Conservation (phyloP, 2,113 vertebrate genomes). For the Alethe castanea region DNA sequence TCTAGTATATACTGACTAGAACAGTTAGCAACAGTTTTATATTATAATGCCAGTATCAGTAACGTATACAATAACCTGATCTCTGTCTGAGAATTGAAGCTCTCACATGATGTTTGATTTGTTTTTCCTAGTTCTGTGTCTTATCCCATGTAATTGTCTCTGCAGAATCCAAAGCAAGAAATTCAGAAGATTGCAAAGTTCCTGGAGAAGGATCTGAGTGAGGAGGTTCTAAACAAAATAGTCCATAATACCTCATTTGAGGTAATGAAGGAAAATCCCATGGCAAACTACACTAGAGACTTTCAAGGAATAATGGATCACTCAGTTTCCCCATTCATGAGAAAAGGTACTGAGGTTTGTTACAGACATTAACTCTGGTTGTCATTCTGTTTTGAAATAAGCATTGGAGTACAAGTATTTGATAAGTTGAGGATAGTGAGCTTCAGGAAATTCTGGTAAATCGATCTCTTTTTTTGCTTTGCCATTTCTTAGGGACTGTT, state of each 20-base stretch:
- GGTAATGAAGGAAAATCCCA: conserved; percentile 70
- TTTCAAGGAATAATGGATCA: conserved; percentile 50
- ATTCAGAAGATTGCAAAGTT: conserved; percentile 64
- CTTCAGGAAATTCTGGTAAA: neutral
- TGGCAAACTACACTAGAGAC: conserved; percentile 53
- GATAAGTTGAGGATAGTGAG: neutral
- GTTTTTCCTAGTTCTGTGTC: neutral
- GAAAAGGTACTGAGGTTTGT: conserved; percentile 60
- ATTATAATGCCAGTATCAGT: neutral
- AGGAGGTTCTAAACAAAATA: conserved; percentile 53
- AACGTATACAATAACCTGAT: neutral
- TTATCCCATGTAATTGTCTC: neutral
- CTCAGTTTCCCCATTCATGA: conserved; percentile 66
- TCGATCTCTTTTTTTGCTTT: neutral
- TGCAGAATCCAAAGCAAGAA: conserved; percentile 65
- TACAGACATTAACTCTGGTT: neutral
- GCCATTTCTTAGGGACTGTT: conserved; percentile 72
- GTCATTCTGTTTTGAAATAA: neutral
- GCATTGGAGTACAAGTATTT: neutral
- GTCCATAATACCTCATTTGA: conserved; percentile 61
- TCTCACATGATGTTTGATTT: neutral
- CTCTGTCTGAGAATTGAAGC: neutral
- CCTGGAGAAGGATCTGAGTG: conserved; percentile 47
- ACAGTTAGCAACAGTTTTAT: neutral
- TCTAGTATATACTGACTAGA: neutral